Base-by-base conservation (phyloP, 2,113 vertebrate species). In the Malurus melanocephalus region DNA sequence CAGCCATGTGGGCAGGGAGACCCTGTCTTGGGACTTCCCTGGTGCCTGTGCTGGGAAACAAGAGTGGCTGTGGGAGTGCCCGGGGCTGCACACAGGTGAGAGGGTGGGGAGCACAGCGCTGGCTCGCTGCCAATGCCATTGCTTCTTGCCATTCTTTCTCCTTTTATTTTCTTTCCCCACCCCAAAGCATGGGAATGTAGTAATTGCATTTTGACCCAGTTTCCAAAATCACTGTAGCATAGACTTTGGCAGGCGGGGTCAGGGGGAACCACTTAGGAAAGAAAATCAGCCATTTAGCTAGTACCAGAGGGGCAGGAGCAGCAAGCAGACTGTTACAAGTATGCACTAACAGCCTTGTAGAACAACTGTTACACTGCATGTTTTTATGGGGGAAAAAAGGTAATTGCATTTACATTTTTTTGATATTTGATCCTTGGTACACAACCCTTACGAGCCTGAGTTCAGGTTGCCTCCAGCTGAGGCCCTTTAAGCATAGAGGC, bases 161-260 rank as follows among this genome's bases (percentile, higher is more conserved):
- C 83, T 94, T 78, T 53, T 38, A 26, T 78, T 88, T 68, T 90
- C 24, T 33, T 68, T 90, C 86, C 89, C 65, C 86, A 85, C 80
- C 77, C 77, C 77, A 68, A 61, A 88, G 87, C 94, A 80, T 72
- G 92, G 87, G 95, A 92, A 95, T 62, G 83, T 53, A 81, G 77
- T 80, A 91, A 93, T 75, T 88, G 83, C 76, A 17, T 92, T 89
- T 79, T 89, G 86, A 94, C 85, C 85, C 73, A 94, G 69, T 92
- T 94, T 91, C 76, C 77, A 86, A 51, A 93, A 84, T 93, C 73
- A 78, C 85, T 86, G 94, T 84, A 91, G 85, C 89, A 11, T 80
- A 72, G 82, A 55, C 80, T 78, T 64, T 13, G 76, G n/a, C 11
- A 6, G 13, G 43, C 19, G n/a, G 18, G 21, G 21, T 2, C 21